Evolutionary conservation across 2,113 vertebrate genomes (phyloP).

Genomic region (Sprattus sprattus): DNA sequence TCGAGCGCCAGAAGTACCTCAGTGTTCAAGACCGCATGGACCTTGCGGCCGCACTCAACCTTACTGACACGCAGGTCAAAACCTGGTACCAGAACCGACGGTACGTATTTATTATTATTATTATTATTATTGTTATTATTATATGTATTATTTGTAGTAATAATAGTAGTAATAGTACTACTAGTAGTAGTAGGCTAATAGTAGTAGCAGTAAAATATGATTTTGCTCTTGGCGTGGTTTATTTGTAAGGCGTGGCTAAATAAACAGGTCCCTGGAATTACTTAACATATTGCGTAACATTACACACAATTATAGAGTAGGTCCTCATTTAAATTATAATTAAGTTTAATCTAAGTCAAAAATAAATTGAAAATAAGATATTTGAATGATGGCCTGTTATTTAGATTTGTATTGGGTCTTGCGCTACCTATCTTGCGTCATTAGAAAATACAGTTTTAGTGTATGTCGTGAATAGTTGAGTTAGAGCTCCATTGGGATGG

Average conservation of each 20-base stretch:
- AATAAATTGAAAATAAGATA: not conserved
- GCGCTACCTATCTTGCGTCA: not conserved
- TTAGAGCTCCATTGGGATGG: not conserved
- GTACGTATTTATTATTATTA: constrained; percentile 59
- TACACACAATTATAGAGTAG: constrained; percentile 6
- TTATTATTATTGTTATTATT: constrained; percentile 21
- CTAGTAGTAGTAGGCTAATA: not conserved
- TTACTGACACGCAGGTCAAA: constrained; percentile 94
- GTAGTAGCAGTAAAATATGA: not conserved
- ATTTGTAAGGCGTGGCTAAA: not conserved
- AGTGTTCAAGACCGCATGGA: constrained; percentile 99
- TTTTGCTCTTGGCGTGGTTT: not conserved
- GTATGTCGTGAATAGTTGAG: not conserved
- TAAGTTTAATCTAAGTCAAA: not conserved
- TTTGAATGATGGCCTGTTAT: not conserved
- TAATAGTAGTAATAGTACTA: not conserved
- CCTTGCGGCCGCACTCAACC: constrained; percentile 91
- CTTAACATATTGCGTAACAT: constrained; percentile 10
- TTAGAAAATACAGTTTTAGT: not conserved
- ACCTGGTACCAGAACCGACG: constrained; percentile 96
- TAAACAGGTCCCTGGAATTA: not conserved
- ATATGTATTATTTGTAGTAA: not conserved
- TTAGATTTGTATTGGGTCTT: not conserved
- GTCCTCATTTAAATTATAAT: not conserved
- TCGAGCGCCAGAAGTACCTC: constrained; percentile 97